Percentiles rank a stretch among this genome's conserved stretches.
phyloP scores from a whole-genome alignment of 1,140 invertebrate genomes.

The Copidosoma floridanum region DNA sequence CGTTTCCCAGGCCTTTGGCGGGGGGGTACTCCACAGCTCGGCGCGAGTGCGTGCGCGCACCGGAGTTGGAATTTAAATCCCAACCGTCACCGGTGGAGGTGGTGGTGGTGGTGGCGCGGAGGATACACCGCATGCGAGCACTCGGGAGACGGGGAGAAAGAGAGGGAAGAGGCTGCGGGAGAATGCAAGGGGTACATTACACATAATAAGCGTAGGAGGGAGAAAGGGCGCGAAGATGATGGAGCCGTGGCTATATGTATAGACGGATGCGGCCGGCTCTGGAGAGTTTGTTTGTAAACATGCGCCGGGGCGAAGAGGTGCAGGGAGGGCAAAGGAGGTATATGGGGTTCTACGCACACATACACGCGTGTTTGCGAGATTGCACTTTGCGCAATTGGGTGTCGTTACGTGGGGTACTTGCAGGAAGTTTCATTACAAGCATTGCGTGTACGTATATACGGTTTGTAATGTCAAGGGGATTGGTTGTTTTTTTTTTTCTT shows the following conservation, averaged over 20 bases:
- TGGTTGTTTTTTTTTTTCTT: too few relatives aligned
- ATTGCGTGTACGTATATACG: too few relatives aligned
- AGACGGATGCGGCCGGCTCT: neutral
- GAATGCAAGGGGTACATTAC: constrained; percentile 11
- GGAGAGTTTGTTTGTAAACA: constrained; percentile 24
- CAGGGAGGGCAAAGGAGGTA: too few relatives aligned
- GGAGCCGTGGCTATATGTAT: neutral
- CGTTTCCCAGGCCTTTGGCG: constrained; percentile 38
- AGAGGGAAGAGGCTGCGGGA: neutral
- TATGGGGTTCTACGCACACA: too few relatives aligned
- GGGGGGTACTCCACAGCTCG: too few relatives aligned
- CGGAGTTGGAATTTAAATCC: constrained; percentile 50
- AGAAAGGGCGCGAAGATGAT: neutral
- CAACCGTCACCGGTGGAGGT: constrained; percentile 47
- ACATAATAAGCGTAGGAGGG: neutral
- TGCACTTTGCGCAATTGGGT: too few relatives aligned
- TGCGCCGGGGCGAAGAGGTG: too few relatives aligned
- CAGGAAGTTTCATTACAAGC: too few relatives aligned
- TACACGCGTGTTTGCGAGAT: too few relatives aligned
- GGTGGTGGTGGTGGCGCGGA: constrained; percentile 22
- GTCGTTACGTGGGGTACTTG: too few relatives aligned
- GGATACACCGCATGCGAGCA: neutral
- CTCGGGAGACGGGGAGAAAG: neutral
- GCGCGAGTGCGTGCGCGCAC: constrained; percentile 19
- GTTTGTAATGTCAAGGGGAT: too few relatives aligned